phyloP scores from a whole-genome alignment of 2,888 invertebrate genomes.

The Clunio marinus region DNA sequence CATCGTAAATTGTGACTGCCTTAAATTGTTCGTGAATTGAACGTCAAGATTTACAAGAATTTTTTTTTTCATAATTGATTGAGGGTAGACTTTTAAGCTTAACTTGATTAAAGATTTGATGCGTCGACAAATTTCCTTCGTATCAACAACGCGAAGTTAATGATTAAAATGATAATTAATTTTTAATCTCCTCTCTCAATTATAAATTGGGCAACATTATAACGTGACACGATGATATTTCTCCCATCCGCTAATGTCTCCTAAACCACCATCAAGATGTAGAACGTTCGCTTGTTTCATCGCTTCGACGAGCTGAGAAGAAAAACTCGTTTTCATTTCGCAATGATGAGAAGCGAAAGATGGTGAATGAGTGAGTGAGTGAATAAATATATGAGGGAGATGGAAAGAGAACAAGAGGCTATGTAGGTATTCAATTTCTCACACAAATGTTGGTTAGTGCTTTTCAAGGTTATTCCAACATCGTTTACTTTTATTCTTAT shows the following conservation, averaged over 20 bases:
- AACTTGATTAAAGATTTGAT: too few relatives aligned
- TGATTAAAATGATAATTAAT: background rate
- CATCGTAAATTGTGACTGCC: background rate
- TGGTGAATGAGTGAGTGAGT: too few relatives aligned
- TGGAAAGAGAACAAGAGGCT: conserved; percentile 29
- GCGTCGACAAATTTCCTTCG: too few relatives aligned
- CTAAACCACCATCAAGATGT: conserved; percentile 12
- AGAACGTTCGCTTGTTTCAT: too few relatives aligned
- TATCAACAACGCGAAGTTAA: too few relatives aligned
- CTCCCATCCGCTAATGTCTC: conserved; percentile 4
- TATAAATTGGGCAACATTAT: background rate
- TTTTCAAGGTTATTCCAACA: conserved; percentile 39
- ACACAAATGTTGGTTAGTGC: conserved; percentile 24
- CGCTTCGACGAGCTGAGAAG: too few relatives aligned
- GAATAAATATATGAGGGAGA: too few relatives aligned
- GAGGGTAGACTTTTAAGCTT: too few relatives aligned
- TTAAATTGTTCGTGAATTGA: too few relatives aligned
- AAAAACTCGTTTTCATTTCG: conserved; percentile 37
- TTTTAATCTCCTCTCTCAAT: too few relatives aligned
- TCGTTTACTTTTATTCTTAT: conserved; percentile 35
- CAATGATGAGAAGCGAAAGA: conserved; percentile 20
- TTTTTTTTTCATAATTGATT: background rate
- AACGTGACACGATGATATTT: background rate
- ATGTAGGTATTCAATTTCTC: background rate
- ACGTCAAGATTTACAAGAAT: background rate